Evolutionary conservation across 1,140 invertebrate genomes (phyloP), one percentile per base, ranked within the genome.

Genomic region (Phymastichus coffea): DNA sequence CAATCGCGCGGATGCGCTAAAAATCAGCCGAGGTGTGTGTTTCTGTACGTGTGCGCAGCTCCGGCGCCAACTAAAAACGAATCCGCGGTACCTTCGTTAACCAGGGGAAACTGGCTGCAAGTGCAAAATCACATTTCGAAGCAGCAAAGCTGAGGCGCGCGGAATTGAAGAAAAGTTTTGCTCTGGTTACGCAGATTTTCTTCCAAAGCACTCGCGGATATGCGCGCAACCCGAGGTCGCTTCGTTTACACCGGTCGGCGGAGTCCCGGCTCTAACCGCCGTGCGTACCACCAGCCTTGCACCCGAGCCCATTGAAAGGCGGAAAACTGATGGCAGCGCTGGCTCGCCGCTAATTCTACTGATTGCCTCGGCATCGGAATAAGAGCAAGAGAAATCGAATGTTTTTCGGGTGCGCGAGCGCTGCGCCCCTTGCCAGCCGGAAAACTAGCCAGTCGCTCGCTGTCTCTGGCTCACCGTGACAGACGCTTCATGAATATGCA

Each of bases 201-300:
- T 17, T 23, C 51, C 23, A 41, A 55, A 55, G 30, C 53, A 55
- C 43, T 55, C 53, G 23, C 25, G 53, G 28, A 44, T 43, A 54
- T 8, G 4, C 28, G 19, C 53, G n/a, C 33, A 44, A 33, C n/a
- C 10, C n/a, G n/a, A 43, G n/a, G 40, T 6, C 12, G 40, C 40
- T 43, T 43, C 12, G 4, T 43, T 43, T 17, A n/a, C n/a, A n/a
- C n/a, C n/a, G n/a, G n/a, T n/a, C n/a, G n/a, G 12, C 20, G 2
- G 51, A n/a, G 15, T 23, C 17, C 15, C 14, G 15, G 17, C 20
- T 44, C 14, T 40, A 6, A 12, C 28, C 28, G 28, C 28, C 28
- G 12, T 12, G 28, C 28, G 28, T 6, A 40, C 37, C 4, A 4
- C 37, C n/a, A 4, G 9, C 15, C 37, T 40, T 1, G 37, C 15